A percentile compares a stretch with the other conserved stretches of the same genome.
Conservation (phyloP, 2,113 vertebrate genomes). For the Corapipo altera region DNA sequence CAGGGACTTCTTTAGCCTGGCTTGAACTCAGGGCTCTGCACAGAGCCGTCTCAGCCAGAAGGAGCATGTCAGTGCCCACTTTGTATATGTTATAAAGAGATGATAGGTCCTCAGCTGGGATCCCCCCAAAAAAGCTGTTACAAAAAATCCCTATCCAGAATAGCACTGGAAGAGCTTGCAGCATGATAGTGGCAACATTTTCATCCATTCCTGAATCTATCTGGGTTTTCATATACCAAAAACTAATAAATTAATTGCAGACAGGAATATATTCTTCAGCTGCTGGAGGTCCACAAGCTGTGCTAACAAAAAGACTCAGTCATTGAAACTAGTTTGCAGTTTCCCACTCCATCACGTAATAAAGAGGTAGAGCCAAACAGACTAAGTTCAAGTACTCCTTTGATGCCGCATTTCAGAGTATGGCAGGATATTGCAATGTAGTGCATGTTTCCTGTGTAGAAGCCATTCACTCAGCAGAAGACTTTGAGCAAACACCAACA, state of each 20-base stretch:
- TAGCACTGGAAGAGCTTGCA: not conserved
- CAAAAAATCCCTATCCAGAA: not conserved
- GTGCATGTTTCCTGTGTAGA: not conserved
- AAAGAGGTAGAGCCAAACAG: not conserved
- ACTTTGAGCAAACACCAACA: not conserved
- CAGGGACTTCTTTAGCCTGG: not conserved
- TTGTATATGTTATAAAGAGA: not conserved
- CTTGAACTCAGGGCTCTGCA: not conserved
- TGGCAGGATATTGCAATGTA: rapidly evolving
- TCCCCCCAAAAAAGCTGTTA: not conserved
- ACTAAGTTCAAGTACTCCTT: not conserved
- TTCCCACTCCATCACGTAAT: not conserved
- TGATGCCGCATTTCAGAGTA: not conserved
- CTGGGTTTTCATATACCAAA: not conserved
- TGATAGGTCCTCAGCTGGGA: not conserved
- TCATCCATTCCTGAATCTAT: rapidly evolving
- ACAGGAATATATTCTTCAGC: not conserved
- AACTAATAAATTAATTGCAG: not conserved
- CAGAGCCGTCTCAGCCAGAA: not conserved
- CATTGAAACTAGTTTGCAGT: not conserved
- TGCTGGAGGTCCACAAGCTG: not conserved
- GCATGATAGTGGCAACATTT: not conserved
- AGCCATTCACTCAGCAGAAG: not conserved
- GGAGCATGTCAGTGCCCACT: not conserved
- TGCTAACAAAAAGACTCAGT: not conserved